phyloP scores from a whole-genome alignment of 1,140 invertebrate genomes.

The Dinoponera quadriceps region DNA sequence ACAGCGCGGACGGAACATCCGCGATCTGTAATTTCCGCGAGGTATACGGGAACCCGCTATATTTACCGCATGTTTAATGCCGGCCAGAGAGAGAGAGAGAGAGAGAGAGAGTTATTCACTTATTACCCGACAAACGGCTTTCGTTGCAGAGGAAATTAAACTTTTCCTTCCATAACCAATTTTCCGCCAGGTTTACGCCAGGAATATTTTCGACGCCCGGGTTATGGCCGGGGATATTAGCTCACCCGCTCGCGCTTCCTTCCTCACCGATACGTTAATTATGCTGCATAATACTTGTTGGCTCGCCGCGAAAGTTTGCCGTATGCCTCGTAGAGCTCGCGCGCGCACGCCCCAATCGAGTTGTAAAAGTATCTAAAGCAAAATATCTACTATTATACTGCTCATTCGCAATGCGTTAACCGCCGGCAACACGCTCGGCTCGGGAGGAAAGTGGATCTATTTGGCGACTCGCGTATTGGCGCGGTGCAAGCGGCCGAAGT shows the following conservation, averaged over 20 bases:
- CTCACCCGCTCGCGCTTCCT: not conserved
- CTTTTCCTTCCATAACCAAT: slow-evolving; percentile 49
- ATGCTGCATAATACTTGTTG: slow-evolving; percentile 27
- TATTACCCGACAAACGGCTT: slow-evolving; percentile 45
- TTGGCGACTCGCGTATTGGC: slow-evolving; percentile 3
- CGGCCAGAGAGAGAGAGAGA: too few species aligned
- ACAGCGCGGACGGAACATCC: slow-evolving; percentile 12
- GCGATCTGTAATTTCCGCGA: slow-evolving; percentile 24
- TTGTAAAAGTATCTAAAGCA: slow-evolving; percentile 25
- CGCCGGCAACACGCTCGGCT: too few species aligned
- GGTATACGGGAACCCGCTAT: slow-evolving; percentile 10
- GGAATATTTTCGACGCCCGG: slow-evolving; percentile 47
- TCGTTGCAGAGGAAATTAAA: slow-evolving; percentile 47
- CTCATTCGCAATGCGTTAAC: not conserved
- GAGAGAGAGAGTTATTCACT: slow-evolving; percentile 42
- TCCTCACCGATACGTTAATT: slow-evolving; percentile 45
- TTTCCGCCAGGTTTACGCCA: slow-evolving; percentile 44
- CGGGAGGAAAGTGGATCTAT: slow-evolving; percentile 31
- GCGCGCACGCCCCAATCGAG: not conserved
- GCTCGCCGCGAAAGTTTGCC: slow-evolving; percentile 22
- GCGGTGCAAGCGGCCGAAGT: not conserved
- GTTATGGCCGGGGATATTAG: slow-evolving; percentile 31
- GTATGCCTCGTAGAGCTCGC: slow-evolving; percentile 17
- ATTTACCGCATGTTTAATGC: slow-evolving; percentile 49
- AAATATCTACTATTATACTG: slow-evolving; percentile 34